A percentile compares a stretch with the other conserved stretches of the same genome.
These are phyloP conservation scores for Bos taurus DNA, from an alignment of 2,113 vertebrate species.

Conservation along the genomic window ARS-UCD2.0 NC_037336.1:9291001-9291500, in stretches of 20 bases:
- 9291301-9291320: neutral
- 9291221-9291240: slow-evolving; percentile 45
- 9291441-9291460: slow-evolving; percentile 86
- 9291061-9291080: slow-evolving; percentile 19
- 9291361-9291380: neutral
- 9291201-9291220: slow-evolving; percentile 48
- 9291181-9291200: slow-evolving; percentile 57
- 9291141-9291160: slow-evolving; percentile 7
- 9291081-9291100: slow-evolving; percentile 66
- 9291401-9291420: slow-evolving; percentile 44
- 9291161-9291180: slow-evolving; percentile 17
- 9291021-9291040: neutral
- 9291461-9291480: slow-evolving; percentile 98
- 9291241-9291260: neutral
- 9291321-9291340: neutral
- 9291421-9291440: slow-evolving; percentile 59
- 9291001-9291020: slow-evolving; percentile 32
- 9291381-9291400: neutral
- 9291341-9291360: neutral
- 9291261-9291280: neutral
- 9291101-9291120: slow-evolving; percentile 39
- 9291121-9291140: neutral
- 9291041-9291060: slow-evolving; percentile 29
- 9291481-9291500: slow-evolving; percentile 95
- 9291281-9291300: neutral